Evolutionary conservation across 53 echinoderm and acorn worm genomes (phyloP).

Genomic region (Zoroaster sp.): DNA sequence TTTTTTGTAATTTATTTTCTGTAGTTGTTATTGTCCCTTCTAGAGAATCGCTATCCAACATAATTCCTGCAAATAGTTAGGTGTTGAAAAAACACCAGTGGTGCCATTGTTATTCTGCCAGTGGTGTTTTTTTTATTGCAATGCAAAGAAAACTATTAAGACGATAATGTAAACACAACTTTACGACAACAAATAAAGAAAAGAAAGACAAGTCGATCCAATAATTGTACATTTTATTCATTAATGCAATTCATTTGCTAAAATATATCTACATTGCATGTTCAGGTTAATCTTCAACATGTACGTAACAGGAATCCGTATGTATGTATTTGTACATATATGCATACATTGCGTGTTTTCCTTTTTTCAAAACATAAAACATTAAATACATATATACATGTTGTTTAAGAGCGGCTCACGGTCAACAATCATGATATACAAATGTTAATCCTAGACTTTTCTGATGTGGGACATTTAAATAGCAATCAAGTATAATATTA

Average conservation of each 20-base stretch:
- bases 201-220: too few species aligned
- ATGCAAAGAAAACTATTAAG: not conserved
- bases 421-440: too few species aligned
- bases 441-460: too few species aligned
- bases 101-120: not conserved
- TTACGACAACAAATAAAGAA: too few species aligned
- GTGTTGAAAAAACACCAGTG: too few species aligned
- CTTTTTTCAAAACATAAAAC: not conserved
- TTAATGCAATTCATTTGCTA: slow-evolving; percentile 52
- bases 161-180: not conserved
- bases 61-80: not conserved
- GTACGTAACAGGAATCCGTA: not conserved
- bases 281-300: not conserved
- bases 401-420: not conserved
- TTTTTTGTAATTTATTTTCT: too few species aligned
- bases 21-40: too few species aligned
- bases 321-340: slow-evolving; percentile 7
- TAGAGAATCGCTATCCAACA: not conserved
- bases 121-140: not conserved
- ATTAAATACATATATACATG: not conserved
- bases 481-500: too few species aligned
- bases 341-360: not conserved
- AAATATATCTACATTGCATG: slow-evolving; percentile 62
- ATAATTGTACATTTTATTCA: slow-evolving; percentile 11
- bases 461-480: too few species aligned